Evolutionary conservation across 1,140 invertebrate genomes (phyloP).

Genomic region (Ceratosolen solmsi): DNA sequence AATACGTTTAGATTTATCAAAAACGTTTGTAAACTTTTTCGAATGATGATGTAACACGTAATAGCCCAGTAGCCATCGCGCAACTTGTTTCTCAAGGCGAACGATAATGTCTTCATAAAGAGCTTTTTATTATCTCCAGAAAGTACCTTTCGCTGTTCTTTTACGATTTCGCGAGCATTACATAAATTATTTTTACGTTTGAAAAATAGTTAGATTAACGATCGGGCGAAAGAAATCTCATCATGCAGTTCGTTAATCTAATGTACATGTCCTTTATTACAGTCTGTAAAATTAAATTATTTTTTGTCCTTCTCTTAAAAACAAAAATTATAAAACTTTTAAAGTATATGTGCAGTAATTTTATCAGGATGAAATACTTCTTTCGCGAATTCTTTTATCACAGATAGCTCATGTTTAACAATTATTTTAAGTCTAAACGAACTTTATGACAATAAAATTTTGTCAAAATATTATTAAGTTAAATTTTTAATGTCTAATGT

Average conservation of each 20-base stretch:
- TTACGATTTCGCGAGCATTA: slow-evolving; percentile 41
- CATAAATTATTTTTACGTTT: slow-evolving; percentile 46
- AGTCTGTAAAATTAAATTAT: slow-evolving; percentile 34
- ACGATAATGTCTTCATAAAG: slow-evolving; percentile 48
- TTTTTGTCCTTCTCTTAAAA: not conserved
- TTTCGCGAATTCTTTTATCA: too few species aligned
- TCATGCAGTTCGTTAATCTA: slow-evolving; percentile 47
- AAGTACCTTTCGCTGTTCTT: slow-evolving; percentile 4
- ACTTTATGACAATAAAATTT: too few species aligned
- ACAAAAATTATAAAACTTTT: not conserved
- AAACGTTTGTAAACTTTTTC: slow-evolving; percentile 35
- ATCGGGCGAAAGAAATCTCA: slow-evolving; percentile 18
- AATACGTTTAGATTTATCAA: not conserved
- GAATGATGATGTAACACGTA: slow-evolving; percentile 36
- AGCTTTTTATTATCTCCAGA: slow-evolving; percentile 33
- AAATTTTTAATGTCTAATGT: too few species aligned
- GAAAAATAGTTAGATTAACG: slow-evolving; percentile 44
- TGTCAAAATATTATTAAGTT: too few species aligned
- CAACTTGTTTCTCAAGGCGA: slow-evolving; percentile 15
- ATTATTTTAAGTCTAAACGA: too few species aligned
- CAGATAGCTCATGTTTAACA: too few species aligned
- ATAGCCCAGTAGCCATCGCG: slow-evolving; percentile 4
- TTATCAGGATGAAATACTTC: too few species aligned
- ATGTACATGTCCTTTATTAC: slow-evolving; percentile 38
- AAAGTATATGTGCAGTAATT: not conserved